A percentile compares a stretch with the other conserved stretches of the same genome.
phyloP scores from a whole-genome alignment of 1,140 invertebrate species.

The Drosophila eugracilis region DNA sequence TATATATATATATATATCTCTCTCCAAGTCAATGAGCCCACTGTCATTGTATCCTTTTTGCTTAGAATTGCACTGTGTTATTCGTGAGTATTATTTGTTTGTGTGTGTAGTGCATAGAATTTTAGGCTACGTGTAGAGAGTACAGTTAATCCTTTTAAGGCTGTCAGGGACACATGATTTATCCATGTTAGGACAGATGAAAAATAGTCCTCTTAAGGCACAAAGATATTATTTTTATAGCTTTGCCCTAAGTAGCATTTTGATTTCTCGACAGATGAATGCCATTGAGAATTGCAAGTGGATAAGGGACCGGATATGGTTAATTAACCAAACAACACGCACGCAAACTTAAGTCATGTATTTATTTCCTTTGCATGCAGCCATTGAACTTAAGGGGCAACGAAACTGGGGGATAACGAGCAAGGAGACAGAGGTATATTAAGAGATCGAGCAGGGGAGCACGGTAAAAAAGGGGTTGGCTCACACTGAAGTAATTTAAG shows the following conservation, averaged over 20 bases:
- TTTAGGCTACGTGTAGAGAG: slow-evolving; percentile 12
- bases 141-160: background rate
- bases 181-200: background rate
- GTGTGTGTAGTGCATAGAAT: slow-evolving; percentile 21
- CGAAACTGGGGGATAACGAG: slow-evolving; percentile 26
- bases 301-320: background rate
- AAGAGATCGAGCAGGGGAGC: slow-evolving; percentile 14
- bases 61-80: background rate
- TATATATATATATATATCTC: slow-evolving; percentile 3
- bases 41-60: slow-evolving; percentile 1
- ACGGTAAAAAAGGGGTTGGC: background rate
- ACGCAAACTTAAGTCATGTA: slow-evolving; percentile 8
- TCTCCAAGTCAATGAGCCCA: background rate
- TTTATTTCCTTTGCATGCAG: slow-evolving; percentile 30
- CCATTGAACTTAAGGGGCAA: slow-evolving; percentile 12
- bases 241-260: no score
- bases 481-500: slow-evolving; percentile 17
- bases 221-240: no score
- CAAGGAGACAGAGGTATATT: slow-evolving; percentile 13
- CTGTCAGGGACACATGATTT: background rate
- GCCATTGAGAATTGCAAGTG: background rate
- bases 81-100: slow-evolving; percentile 8
- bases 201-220: background rate
- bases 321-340: slow-evolving; percentile 1
- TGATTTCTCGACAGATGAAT: background rate